Evolutionary conservation across 2,113 vertebrate genomes (phyloP).

Genomic region (Python bivittatus): DNA sequence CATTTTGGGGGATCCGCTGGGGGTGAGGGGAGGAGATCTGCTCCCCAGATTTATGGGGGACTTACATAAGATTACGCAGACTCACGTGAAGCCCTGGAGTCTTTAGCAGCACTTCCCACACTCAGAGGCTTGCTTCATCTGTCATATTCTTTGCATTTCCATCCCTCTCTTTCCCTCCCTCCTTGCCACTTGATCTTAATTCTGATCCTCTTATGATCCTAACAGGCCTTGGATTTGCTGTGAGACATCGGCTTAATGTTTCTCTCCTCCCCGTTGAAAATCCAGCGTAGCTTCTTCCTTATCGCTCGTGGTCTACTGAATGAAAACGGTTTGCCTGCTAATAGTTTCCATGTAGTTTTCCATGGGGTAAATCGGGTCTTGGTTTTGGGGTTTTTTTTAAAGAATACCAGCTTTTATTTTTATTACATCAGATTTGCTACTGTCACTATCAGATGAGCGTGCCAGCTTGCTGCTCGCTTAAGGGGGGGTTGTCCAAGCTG

Average conservation of each 20-base stretch:
- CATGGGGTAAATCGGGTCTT: conserved; percentile 49
- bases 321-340: conserved; percentile 59
- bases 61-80: no score
- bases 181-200: conserved; percentile 63
- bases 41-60: no score
- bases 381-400: conserved; percentile 16
- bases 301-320: conserved; percentile 53
- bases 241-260: conserved; percentile 58
- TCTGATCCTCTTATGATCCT: conserved; percentile 55
- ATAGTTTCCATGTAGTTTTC: conserved; percentile 68
- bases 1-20: no score
- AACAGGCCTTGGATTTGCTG: conserved; percentile 58
- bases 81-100: no score
- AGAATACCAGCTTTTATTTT: conserved; percentile 59
- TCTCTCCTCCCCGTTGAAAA: conserved; percentile 55
- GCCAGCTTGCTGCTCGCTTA: conserved; percentile 41
- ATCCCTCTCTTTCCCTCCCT: conserved; percentile 40
- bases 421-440: conserved; percentile 50
- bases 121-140: not conserved
- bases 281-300: conserved; percentile 65
- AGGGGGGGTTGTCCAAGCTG: not conserved
- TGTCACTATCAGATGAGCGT: not conserved
- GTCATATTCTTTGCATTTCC: not conserved
- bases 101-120: no score
- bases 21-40: no score